phyloP scores from a whole-genome alignment of 2,113 vertebrate species.

The Hydrochoerus hydrochaeris region DNA sequence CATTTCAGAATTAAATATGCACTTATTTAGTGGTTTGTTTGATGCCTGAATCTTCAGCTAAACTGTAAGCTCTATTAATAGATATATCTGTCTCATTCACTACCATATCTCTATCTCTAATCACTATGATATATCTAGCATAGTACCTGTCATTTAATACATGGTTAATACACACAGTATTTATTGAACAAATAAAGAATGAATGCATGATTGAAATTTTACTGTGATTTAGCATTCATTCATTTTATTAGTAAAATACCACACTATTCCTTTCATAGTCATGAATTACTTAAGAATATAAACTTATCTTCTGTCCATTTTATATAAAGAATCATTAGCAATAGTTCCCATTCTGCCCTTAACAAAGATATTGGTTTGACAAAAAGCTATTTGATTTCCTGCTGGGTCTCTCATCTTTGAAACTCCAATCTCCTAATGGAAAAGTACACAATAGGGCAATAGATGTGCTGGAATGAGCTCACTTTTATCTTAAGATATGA shows the following conservation, averaged over 20 bases:
- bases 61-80: background rate
- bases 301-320: conserved; percentile 8
- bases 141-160: background rate
- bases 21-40: background rate
- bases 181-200: background rate
- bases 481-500: background rate
- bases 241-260: background rate
- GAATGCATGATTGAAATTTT: background rate
- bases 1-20: background rate
- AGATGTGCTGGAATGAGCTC: background rate
- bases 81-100: background rate
- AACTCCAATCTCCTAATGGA: conserved; percentile 7
- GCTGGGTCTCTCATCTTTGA: conserved; percentile 14
- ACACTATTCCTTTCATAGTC: background rate
- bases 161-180: background rate
- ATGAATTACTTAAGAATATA: background rate
- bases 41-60: background rate
- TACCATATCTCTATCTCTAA: background rate
- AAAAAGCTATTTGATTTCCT: conserved; percentile 38
- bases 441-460: background rate
- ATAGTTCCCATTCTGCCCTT: background rate
- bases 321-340: background rate
- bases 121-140: background rate
- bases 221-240: background rate
- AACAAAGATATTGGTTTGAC: background rate